These are phyloP conservation scores for Eulemur rubriventer DNA, from an alignment of 2,797 vertebrate species.

Conservation along the genomic window DNA sequence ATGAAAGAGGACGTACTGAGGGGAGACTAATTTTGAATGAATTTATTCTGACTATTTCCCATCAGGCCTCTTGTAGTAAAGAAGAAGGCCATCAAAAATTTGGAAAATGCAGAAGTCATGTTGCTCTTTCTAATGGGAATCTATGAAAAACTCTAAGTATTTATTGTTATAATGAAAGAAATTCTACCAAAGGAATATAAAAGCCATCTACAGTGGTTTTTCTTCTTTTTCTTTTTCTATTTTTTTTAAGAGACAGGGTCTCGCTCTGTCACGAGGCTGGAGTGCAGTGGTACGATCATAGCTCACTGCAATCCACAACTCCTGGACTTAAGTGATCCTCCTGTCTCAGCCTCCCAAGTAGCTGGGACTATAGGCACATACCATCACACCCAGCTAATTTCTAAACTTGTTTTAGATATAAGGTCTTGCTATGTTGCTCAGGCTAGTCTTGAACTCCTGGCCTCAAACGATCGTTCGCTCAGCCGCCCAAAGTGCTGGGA, in stretches of 20 bases:
- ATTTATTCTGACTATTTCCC: conserved; percentile 11
- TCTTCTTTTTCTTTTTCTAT: neutral
- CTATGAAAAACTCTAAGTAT: neutral
- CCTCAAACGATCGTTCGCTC: neutral
- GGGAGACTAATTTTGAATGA: neutral
- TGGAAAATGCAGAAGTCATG: neutral
- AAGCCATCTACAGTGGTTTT: neutral
- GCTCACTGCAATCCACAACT: neutral
- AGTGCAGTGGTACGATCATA: neutral
- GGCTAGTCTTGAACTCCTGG: neutral
- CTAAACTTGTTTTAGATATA: no score
- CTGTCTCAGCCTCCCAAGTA: neutral
- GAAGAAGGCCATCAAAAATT: neutral
- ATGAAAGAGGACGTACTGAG: neutral
- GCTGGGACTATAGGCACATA: neutral
- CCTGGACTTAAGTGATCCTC: neutral
- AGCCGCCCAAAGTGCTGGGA: neutral
- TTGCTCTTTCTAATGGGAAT: neutral
- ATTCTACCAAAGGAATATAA: neutral
- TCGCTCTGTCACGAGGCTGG: neutral
- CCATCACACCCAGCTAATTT: no score
- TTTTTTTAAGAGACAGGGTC: neutral
- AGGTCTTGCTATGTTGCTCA: neutral
- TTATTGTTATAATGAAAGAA: neutral
- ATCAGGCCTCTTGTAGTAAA: neutral